A percentile compares a stretch with the other conserved stretches of the same genome.
phyloP scores from a whole-genome alignment of 1,140 invertebrate genomes.

The Cyrtorhinus lividipennis region DNA sequence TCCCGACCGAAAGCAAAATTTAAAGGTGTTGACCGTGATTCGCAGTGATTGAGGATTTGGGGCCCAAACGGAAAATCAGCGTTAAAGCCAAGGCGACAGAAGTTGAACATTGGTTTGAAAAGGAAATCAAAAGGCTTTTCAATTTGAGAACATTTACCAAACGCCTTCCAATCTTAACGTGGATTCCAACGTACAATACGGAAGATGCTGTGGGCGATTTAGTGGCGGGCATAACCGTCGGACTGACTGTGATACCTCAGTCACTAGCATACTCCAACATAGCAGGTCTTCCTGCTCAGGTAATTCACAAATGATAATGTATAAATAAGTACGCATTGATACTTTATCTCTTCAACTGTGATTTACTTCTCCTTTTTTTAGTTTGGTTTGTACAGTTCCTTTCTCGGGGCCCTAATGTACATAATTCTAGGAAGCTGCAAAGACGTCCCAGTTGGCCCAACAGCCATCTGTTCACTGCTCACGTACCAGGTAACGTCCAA shows the following conservation, averaged over 20 bases:
- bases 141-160: slow-evolving; percentile 52
- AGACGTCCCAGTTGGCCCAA: slow-evolving; percentile 76
- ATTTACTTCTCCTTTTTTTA: slow-evolving; percentile 30
- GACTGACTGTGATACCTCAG: slow-evolving; percentile 68
- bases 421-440: slow-evolving; percentile 79
- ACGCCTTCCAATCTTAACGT: slow-evolving; percentile 51
- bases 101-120: slow-evolving; percentile 27
- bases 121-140: slow-evolving; percentile 30
- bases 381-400: slow-evolving; percentile 82
- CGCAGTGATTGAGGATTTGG: slow-evolving; percentile 32
- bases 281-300: slow-evolving; percentile 58
- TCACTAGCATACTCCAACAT: slow-evolving; percentile 71
- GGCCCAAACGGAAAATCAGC: slow-evolving; percentile 27
- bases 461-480: slow-evolving; percentile 65
- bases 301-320: slow-evolving; percentile 25
- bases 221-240: slow-evolving; percentile 74
- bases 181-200: slow-evolving; percentile 54
- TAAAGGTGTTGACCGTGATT: too few relatives aligned
- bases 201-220: slow-evolving; percentile 56
- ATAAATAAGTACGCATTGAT: neutral
- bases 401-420: slow-evolving; percentile 81
- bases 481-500: slow-evolving; percentile 60
- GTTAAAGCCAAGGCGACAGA: slow-evolving; percentile 28
- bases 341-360: too few relatives aligned
- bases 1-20: too few relatives aligned